phyloP scores from a whole-genome alignment of 2,113 vertebrate genomes.

The Clupea harengus region DNA sequence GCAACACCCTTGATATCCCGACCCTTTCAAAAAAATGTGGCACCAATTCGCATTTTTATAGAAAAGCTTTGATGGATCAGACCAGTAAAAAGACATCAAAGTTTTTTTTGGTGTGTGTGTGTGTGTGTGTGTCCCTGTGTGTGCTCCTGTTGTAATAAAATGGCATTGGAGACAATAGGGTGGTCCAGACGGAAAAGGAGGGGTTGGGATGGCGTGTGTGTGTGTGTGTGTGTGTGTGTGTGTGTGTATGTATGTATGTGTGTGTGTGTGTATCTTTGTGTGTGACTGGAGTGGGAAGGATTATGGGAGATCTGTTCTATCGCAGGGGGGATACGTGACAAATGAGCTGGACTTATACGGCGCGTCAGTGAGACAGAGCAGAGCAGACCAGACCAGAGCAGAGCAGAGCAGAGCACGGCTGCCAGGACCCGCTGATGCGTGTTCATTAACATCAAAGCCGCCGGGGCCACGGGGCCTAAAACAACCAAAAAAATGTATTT shows the following conservation, averaged over 20 bases:
- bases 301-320: constrained; percentile 26
- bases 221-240: neutral
- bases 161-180: constrained; percentile 56
- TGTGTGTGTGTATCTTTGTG: neutral
- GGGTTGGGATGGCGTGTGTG: constrained; percentile 18
- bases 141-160: constrained; percentile 47
- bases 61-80: constrained; percentile 63
- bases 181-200: constrained; percentile 50
- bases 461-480: constrained; percentile 31
- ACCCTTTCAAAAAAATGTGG: constrained; percentile 29
- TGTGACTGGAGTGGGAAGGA: neutral
- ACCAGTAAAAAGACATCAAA: constrained; percentile 66
- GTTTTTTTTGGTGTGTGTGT: constrained; percentile 51
- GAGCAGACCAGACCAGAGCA: constrained; percentile 48
- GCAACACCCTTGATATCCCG: neutral
- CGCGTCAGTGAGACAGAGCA: constrained; percentile 68
- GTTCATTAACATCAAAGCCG: constrained; percentile 73
- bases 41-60: constrained; percentile 61
- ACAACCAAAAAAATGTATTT: constrained; percentile 49
- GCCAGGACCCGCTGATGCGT: constrained; percentile 36
- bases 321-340: constrained; percentile 46
- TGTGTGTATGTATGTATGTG: neutral
- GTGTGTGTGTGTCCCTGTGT: constrained; percentile 33
- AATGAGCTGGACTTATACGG: constrained; percentile 52
- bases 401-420: neutral